phyloP scores from a whole-genome alignment of 2,797 vertebrate species.

The Arnoldichthys spilopterus region DNA sequence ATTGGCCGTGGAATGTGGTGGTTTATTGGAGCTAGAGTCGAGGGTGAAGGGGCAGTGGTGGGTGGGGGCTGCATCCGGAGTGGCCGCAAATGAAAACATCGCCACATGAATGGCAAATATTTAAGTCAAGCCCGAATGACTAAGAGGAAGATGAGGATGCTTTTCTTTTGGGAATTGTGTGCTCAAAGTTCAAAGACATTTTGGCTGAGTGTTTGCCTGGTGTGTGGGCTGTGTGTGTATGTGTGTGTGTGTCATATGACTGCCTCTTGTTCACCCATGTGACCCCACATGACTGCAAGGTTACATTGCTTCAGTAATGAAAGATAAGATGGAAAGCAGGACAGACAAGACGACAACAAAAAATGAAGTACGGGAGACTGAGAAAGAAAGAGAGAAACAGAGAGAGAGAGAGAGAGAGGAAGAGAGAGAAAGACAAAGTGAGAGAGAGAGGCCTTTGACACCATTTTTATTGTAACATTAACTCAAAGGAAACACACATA shows the following conservation, averaged over 20 bases:
- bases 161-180: constrained; percentile 18
- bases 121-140: background rate
- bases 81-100: constrained; percentile 7
- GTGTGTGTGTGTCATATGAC: constrained; percentile 64
- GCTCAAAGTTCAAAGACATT: background rate
- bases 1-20: constrained; percentile 75
- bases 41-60: background rate
- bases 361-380: background rate
- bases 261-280: constrained; percentile 59
- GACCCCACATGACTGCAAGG: constrained; percentile 65
- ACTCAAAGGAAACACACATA: no score
- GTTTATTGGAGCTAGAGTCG: constrained; percentile 56
- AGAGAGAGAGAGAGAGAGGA: background rate
- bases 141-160: constrained; percentile 11
- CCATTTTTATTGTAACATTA: no score
- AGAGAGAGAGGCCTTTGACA: no score
- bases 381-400: background rate
- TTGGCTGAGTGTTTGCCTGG: constrained; percentile 4
- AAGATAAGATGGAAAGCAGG: constrained; percentile 30
- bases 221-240: background rate
- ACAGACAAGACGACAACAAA: background rate
- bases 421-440: no score
- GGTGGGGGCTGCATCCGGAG: background rate
- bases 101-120: background rate
- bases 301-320: constrained; percentile 21